A percentile compares a stretch with the other conserved stretches of the same genome.
Evolutionary conservation across 2,797 vertebrate genomes (phyloP).

Genomic region (Garrulus glandarius): DNA sequence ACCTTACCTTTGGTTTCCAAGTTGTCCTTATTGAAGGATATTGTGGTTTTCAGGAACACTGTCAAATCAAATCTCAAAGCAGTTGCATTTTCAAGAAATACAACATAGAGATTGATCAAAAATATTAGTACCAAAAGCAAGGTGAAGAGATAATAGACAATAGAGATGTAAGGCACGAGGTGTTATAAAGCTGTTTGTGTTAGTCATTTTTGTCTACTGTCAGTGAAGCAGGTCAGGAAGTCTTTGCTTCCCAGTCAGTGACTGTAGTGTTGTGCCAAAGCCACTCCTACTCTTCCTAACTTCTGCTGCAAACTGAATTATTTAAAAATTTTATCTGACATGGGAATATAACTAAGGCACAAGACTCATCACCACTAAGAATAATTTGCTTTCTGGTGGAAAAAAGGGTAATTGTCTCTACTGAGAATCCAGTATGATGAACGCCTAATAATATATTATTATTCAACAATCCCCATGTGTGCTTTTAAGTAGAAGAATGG

Average conservation of each 20-base stretch:
- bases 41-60: not conserved
- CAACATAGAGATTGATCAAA: not conserved
- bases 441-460: not conserved
- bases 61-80: not conserved
- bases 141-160: not conserved
- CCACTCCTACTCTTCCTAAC: not conserved
- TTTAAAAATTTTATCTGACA: not conserved
- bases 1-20: not conserved
- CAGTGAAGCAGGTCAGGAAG: not conserved
- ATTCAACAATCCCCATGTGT: constrained; percentile 19
- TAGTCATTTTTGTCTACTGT: not conserved
- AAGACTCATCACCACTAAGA: not conserved
- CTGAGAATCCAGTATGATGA: constrained; percentile 18
- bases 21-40: not conserved
- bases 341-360: not conserved
- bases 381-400: not conserved
- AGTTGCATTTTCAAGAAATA: not conserved
- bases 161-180: not conserved
- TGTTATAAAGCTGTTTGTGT: not conserved
- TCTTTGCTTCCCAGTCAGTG: not conserved
- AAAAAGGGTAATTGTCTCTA: constrained; percentile 35
- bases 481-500: constrained; percentile 31
- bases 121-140: not conserved
- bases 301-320: not conserved
- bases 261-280: not conserved